These are phyloP conservation scores for Dasypus novemcinctus DNA, from an alignment of 2,113 vertebrate genomes.

Conservation along the genomic window DNA sequence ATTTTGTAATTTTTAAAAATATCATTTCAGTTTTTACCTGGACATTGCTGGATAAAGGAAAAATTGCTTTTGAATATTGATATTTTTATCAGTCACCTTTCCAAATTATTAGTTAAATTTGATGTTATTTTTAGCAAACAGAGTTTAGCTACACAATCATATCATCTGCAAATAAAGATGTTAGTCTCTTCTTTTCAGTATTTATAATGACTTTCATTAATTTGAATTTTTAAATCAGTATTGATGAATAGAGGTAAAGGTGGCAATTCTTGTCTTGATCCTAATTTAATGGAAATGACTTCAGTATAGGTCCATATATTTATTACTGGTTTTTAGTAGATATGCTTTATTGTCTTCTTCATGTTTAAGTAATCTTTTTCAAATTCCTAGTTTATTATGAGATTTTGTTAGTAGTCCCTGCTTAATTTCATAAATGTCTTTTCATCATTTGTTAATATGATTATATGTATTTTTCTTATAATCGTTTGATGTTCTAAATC, in stretches of 20 bases:
- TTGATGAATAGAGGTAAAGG: neutral
- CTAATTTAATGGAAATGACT: neutral
- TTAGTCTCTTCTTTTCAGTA: neutral
- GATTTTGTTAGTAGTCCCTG: neutral
- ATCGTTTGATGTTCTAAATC: neutral
- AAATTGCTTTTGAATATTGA: neutral
- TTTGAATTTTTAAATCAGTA: neutral
- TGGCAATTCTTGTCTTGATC: neutral
- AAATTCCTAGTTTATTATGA: neutral
- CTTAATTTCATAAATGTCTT: neutral
- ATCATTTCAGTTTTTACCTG: neutral
- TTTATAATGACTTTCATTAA: slow-evolving; percentile 12
- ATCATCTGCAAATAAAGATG: neutral
- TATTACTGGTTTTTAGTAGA: neutral
- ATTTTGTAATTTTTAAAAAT: neutral
- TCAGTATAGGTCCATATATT: neutral
- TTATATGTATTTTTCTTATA: neutral
- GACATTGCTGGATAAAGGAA: slow-evolving; percentile 9
- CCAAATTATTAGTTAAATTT: neutral
- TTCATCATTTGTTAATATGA: slow-evolving; percentile 1
- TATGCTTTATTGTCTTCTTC: neutral
- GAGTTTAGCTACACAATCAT: neutral
- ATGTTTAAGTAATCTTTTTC: neutral
- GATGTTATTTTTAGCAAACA: slow-evolving; percentile 19
- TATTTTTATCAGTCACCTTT: neutral